Base-by-base conservation (phyloP, 1,140 invertebrate species). In the Xylocopa sonorina region DNA sequence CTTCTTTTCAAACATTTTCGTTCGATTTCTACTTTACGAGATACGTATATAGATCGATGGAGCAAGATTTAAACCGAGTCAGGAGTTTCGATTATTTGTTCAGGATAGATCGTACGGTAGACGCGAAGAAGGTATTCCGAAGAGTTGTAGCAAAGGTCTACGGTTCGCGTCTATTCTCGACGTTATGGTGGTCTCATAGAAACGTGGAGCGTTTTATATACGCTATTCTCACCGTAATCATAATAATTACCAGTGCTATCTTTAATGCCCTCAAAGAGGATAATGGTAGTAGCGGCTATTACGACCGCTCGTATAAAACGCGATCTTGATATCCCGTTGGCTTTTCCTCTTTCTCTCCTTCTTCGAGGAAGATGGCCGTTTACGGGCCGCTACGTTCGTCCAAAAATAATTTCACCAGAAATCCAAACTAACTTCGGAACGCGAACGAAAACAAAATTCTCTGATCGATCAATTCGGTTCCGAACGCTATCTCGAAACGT, bases 171-270 rank as follows among this genome's bases (percentile, higher is more conserved):
- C 32, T 10, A 32, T 55, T 78, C 51, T 41, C n/a, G 48, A 76
- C 60, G 72, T 75, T 88, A 85, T 82, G 82, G 83, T 87, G 74
- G 87, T 90, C 86, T 86, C 80, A 83, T 86, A 86, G 83, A 81
- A 83, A 75, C 81, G 77, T 77, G 87, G 85, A 81, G 29, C 81
- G 73, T 48, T 51, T 24, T 32, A 66, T 77, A 69, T 51, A 75
- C 80, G 73, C 78, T 29, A 64, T 78, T 86, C 82, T 78, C 87
- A 73, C 90, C 83, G 82, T 91, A 91, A 92, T 91, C 68, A 91
- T 90, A 87, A 90, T 92, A 91, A 92, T 92, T 91, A 86, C 87
- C 78, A 80, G 78, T 82, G 86, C 88, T 92, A 91, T 92, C 90
- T 92, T 92, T 89, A 91, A 92, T 92, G 87, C 89, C 80, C 86